Evolutionary conservation across 2,797 vertebrate species (phyloP).

Genomic region (Sebastiscus albofasciatus): DNA sequence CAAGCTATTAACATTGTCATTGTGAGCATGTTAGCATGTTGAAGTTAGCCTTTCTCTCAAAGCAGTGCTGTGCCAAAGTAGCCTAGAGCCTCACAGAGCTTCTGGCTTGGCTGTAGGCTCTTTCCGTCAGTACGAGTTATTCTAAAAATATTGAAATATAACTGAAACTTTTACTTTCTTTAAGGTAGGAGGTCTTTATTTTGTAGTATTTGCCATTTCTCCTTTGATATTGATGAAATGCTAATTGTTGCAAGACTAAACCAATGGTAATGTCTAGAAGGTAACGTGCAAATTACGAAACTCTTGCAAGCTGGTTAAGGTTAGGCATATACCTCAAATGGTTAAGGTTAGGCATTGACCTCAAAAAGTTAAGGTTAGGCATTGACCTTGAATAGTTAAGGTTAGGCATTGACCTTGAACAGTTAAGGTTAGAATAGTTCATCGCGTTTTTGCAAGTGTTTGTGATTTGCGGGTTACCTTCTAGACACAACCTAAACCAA

Average conservation of each 20-base stretch:
- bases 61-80: not conserved
- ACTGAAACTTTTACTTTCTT: not conserved
- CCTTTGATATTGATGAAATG: not conserved
- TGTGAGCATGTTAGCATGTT: not conserved
- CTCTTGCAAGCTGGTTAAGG: no score
- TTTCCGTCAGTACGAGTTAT: not conserved
- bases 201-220: not conserved
- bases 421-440: no score
- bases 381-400: no score
- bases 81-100: not conserved
- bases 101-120: not conserved
- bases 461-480: no score
- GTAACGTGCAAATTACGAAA: no score
- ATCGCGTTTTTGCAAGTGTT: no score
- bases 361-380: accelerated
- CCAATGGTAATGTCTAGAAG: no score
- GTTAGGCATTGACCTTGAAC: no score
- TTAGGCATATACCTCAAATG: no score
- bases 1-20: not conserved
- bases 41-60: not conserved
- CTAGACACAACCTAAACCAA: not conserved
- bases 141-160: not conserved
- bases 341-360: no score
- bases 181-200: not conserved
- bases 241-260: not conserved